phyloP scores from a whole-genome alignment of 2,888 invertebrate species.

The Cheilosia vernalis region DNA sequence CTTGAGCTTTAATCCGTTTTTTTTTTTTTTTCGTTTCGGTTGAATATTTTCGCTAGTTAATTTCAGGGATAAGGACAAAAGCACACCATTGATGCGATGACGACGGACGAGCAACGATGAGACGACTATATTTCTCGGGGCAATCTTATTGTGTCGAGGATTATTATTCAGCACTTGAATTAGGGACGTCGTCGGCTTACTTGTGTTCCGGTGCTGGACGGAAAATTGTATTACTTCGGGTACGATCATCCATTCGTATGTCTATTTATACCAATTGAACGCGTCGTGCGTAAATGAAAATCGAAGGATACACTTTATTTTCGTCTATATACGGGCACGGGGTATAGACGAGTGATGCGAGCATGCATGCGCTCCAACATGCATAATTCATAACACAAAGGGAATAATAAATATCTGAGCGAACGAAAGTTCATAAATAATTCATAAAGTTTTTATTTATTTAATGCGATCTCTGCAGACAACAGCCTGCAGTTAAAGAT shows the following conservation, averaged over 20 bases:
- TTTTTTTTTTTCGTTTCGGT: slow-evolving; percentile 22
- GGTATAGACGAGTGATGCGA: slow-evolving; percentile 40
- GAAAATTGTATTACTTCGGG: slow-evolving; percentile 51
- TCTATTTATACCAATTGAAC: slow-evolving; percentile 61
- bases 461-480: slow-evolving; percentile 62
- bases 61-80: slow-evolving; percentile 52
- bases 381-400: slow-evolving; percentile 69
- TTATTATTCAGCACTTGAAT: slow-evolving; percentile 62
- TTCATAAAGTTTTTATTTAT: slow-evolving; percentile 68
- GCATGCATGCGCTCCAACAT: slow-evolving; percentile 27
- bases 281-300: slow-evolving; percentile 24
- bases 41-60: slow-evolving; percentile 52
- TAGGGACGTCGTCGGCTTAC: slow-evolving; percentile 24
- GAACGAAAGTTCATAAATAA: slow-evolving; percentile 64
- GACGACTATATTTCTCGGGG: slow-evolving; percentile 38
- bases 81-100: slow-evolving; percentile 39
- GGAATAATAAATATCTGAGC: slow-evolving; percentile 70
- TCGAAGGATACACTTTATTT: slow-evolving; percentile 28
- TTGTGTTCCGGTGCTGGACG: slow-evolving; percentile 15
- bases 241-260: slow-evolving; percentile 43
- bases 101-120: slow-evolving; percentile 13
- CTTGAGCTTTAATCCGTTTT: slow-evolving; percentile 35
- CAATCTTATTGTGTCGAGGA: slow-evolving; percentile 53
- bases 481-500: slow-evolving; percentile 48
- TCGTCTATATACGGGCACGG: not conserved